Base-by-base conservation (phyloP, 2,113 vertebrate species). In the Hemiprocne comata region DNA sequence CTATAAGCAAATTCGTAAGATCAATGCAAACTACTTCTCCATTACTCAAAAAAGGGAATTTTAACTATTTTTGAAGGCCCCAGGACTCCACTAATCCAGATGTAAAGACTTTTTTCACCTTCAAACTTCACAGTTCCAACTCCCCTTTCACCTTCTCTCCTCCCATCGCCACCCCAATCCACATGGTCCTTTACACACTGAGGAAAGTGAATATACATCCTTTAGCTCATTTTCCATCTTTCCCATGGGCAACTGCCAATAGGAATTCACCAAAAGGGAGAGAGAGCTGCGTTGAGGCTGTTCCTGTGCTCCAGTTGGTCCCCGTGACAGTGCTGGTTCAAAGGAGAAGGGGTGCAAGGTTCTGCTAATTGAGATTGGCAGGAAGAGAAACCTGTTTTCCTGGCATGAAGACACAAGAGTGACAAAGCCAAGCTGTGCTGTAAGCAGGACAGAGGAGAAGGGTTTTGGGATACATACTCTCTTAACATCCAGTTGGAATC, bases 41-140 rank as follows among this genome's bases (percentile, higher is more conserved):
- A 95, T 97, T 94, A 96, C 95, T 97, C 93, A 96, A 94, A 96
- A 95, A 94, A 96, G 77, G 82, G 67, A 94, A 95, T 95, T 93
- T 93, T 96, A 95, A 92, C 92, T 92, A 94, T 92, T 94, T 96
- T 86, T 94, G 95, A 97, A 97, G 88, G 94, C 76, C 92, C 87
- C 81, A 24, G 78, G 82, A 92, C 92, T 96, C 96, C 90, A 94
- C 85, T 93, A 91, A 93, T 75, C 84, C 70, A 95, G 85, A 83
- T 85, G 77, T 79, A 91, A 96, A 96, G 93, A 90, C 85, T 88
- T 79, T 79, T 92, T 94, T 96, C 50, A 50, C 94, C 92, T 95
- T 97, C 87, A 95, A 85, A 93, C 87, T 95, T 94, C 90, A 88
- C 60, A 86, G 34, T 57, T 66, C 42, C 66, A 76, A 31, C 67